These are phyloP conservation scores for Ligdia adustata DNA, from an alignment of 2,888 invertebrate genomes.

Conservation along the genomic window DNA sequence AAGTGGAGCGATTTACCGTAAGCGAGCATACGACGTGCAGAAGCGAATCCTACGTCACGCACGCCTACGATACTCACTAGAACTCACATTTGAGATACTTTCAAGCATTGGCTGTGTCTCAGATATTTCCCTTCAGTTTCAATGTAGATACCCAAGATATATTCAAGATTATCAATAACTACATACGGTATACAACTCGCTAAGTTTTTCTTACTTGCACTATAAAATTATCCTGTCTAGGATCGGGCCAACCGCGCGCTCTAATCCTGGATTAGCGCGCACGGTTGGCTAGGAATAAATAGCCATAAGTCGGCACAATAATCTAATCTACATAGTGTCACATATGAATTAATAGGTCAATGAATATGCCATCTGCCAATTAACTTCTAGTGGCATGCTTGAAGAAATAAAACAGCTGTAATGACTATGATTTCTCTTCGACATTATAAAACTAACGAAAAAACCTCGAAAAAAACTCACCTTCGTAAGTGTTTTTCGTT, in stretches of 20 bases:
- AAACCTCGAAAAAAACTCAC: too few relatives aligned
- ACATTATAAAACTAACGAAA: too few relatives aligned
- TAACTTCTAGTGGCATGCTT: neutral
- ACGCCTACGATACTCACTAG: slow-evolving; percentile 5
- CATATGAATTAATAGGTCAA: slow-evolving; percentile 21
- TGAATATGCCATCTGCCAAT: slow-evolving; percentile 11
- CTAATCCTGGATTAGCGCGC: slow-evolving; percentile 34
- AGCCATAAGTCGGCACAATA: neutral
- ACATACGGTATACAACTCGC: too few relatives aligned
- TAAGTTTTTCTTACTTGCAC: too few relatives aligned
- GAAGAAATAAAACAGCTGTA: neutral
- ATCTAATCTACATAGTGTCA: slow-evolving; percentile 16
- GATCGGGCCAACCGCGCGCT: slow-evolving; percentile 26
- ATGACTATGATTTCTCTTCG: too few relatives aligned
- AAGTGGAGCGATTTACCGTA: slow-evolving; percentile 51
- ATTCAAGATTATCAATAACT: too few relatives aligned
- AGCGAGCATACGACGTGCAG: slow-evolving; percentile 7
- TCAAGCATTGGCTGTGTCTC: too few relatives aligned
- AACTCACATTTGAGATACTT: neutral
- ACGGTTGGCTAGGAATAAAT: slow-evolving; percentile 26
- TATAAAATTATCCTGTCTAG: slow-evolving; percentile 17
- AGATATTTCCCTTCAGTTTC: too few relatives aligned
- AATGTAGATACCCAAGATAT: too few relatives aligned
- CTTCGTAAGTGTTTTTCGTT: too few relatives aligned
- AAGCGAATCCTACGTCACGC: slow-evolving; percentile 3